Evolutionary conservation across 2,113 vertebrate species (phyloP), one percentile per base, ranked within the genome.

Genomic region (Desmodus rotundus): DNA sequence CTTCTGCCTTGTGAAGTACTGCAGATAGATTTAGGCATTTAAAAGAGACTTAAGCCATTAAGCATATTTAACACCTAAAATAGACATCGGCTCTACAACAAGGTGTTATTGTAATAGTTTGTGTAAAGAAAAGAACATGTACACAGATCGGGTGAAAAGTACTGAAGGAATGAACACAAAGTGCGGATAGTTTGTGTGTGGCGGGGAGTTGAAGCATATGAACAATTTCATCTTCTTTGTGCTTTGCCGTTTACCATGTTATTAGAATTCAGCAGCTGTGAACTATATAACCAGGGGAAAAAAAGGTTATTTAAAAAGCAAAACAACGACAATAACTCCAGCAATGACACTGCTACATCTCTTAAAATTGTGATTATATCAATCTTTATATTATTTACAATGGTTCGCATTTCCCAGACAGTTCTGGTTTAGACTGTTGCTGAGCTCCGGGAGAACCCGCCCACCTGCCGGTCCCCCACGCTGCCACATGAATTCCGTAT

Each of bases 351-450:
- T 31, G 9, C 9, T 43, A 3, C 13, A 1, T 52, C 43, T 87
- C 22, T 73, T 93, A 47, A 81, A 80, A 52, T 26, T 52, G 0
- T 52, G 17, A 36, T 87, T 70, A 41, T 54, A 28, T 11, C 41
- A 87, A 73, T 77, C 31, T 22, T 96, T 72, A 43, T 47, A 77
- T 94, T 68, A 82, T 91, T 76, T 38, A 24, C 6, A 47, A 2
- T 73, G 50, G 28, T 84, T 76, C 47, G 36, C 19, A 58, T 58
- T 87, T 87, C 74, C 81, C 31, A 95, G 58, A 82, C 15, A 52
- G 50, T 67, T 84, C 28, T 72, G 73, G 58, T 15, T 41, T 17
- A 76, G 12, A 24, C 1, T 78, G 24, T 67, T 7, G 15, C 1
- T 43, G 77, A 80, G 13, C 24, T 61, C 4, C 24, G 6, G 24